Evolutionary conservation across 2,113 vertebrate genomes (phyloP), one percentile per base, ranked within the genome.

Genomic region (Xenotilapia caudafasciata): DNA sequence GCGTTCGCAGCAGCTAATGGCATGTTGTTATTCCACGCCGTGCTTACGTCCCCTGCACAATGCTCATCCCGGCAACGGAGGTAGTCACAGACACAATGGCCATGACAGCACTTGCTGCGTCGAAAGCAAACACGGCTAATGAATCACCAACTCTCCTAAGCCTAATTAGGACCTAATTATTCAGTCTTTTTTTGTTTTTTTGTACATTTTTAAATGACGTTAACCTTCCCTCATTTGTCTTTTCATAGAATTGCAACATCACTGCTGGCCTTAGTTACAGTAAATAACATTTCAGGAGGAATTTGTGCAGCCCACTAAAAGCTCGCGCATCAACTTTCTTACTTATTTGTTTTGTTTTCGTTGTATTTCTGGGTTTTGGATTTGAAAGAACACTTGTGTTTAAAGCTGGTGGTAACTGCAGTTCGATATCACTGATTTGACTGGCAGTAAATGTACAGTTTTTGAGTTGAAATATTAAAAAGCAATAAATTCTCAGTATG

Each of bases 161-260:
- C 68, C 88, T 87, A 87, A 91, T 89, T 92, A 93, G 87, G 40
- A 84, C 23, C 31, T 83, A 89, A 92, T 90, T 92, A 92, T 92
- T 81, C 81, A 82, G 58, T 21, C 53, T 70, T 83, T 58, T 68
- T 65, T 40, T 21, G 9, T 14, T 81, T 40, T 65, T 51, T 54
- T 12, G 7, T 85, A 5, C 42, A 70, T 83, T 83, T 79, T 42
- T 26, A 53, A 70, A 38, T 70, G 65, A 87, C 26, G 82, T 54
- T 31, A 80, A 79, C 65, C 45, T 54, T 53, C 11, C 45, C 10
- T 77, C 3, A 19, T 4, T 75, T 83, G 11, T 40, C 33, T 33
- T 33, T 33, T 33, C 33, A 33, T 33, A 33, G 33, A 33, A 33
- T 33, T 80, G 26, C 47, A 7, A 79, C n/a, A 85, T 62, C 54